These are phyloP conservation scores for Boloria euphrosyne DNA, from an alignment of 2,888 invertebrate species.

Conservation along the genomic window DNA sequence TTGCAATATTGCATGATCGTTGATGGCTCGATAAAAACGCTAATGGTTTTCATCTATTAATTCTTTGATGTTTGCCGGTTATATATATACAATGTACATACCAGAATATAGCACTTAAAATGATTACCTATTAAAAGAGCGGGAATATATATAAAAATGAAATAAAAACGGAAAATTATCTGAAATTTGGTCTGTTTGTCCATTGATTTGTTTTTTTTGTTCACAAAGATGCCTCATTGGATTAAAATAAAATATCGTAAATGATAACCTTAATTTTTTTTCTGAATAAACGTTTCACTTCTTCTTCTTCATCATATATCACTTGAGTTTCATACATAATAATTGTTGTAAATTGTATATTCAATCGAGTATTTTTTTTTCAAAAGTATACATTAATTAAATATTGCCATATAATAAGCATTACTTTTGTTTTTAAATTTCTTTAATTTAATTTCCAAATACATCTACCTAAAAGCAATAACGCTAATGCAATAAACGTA, in stretches of 20 bases:
- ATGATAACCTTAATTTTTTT: no score
- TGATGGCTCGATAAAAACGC: constrained; percentile 26
- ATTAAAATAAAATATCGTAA: not conserved
- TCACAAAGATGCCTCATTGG: not conserved
- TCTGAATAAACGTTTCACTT: no score
- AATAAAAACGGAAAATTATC: no score
- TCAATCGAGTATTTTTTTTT: no score
- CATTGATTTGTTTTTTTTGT: not conserved
- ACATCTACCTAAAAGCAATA: not conserved
- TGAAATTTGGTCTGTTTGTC: no score
- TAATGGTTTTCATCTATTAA: constrained; percentile 25
- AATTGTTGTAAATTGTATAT: not conserved
- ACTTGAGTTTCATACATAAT: no score
- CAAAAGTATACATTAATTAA: no score
- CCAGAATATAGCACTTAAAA: no score
- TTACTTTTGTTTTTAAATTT: not conserved
- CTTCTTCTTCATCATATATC: no score
- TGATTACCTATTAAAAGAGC: no score
- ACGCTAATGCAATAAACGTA: constrained; percentile 12
- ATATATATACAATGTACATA: not conserved
- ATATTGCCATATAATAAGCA: not conserved
- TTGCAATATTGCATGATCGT: constrained; percentile 20
- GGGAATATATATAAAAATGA: no score
- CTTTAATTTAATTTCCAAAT: not conserved
- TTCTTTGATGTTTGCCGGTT: constrained; percentile 8